These are phyloP conservation scores for Todus mexicanus DNA, from an alignment of 2,797 vertebrate species.

Conservation along the genomic window DNA sequence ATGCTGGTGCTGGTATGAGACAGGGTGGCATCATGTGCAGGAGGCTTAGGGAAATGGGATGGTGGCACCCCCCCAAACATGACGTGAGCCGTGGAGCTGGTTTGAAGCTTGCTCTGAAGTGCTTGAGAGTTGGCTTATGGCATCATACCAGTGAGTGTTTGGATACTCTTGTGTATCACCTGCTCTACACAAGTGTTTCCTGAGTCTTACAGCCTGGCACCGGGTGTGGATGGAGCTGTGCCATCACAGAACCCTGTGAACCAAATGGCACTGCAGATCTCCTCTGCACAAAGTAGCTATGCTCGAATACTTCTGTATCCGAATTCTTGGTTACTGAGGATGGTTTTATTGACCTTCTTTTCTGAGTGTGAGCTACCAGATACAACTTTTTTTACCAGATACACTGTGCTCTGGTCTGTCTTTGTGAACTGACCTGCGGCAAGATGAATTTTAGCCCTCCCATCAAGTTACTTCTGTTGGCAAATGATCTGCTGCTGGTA, in stretches of 20 bases:
- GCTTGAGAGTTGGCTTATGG: background rate
- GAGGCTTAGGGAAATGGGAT: background rate
- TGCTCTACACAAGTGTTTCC: fast-evolving
- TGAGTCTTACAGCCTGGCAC: background rate
- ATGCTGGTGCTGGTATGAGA: background rate
- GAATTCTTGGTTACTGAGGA: background rate
- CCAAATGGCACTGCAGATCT: background rate
- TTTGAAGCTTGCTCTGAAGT: background rate
- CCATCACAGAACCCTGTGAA: background rate
- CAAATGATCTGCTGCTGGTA: background rate
- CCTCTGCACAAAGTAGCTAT: background rate
- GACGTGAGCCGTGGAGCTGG: background rate
- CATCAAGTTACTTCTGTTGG: background rate
- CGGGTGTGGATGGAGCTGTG: background rate
- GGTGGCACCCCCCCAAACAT: background rate
- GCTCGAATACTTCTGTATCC: background rate
- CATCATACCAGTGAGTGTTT: background rate
- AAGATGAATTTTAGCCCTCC: background rate
- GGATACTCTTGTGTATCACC: background rate
- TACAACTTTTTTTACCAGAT: background rate
- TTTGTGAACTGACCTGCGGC: background rate
- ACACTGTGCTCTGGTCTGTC: background rate
- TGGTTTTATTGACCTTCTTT: background rate
- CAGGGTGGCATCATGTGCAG: background rate
- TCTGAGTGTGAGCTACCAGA: background rate